Evolutionary conservation across 2,888 invertebrate genomes (phyloP).

Genomic region (Agrotis segetum): DNA sequence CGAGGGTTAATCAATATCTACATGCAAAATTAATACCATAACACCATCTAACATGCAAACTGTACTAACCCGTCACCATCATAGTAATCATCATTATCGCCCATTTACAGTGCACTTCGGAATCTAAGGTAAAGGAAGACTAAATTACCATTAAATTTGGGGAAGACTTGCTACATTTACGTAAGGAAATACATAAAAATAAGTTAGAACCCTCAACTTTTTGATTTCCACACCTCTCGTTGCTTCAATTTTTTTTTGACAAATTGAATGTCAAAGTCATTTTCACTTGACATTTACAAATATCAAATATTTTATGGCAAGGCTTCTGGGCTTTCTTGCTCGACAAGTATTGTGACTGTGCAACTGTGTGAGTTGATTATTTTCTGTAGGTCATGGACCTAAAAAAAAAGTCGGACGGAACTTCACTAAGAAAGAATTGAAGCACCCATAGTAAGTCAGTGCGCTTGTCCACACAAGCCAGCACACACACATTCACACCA

Average conservation of each 20-base stretch:
- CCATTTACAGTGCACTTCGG: conserved; percentile 75
- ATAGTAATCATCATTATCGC: conserved; percentile 86
- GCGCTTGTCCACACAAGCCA: too few relatives aligned
- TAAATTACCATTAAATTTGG: conserved; percentile 77
- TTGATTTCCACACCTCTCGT: conserved; percentile 52
- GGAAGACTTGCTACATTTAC: conserved; percentile 53
- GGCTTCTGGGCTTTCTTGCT: too few relatives aligned
- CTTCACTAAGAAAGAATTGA: too few relatives aligned
- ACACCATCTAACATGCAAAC: conserved; percentile 62
- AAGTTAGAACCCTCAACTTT: conserved; percentile 47
- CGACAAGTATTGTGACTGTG: too few relatives aligned
- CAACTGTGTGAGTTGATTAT: too few relatives aligned
- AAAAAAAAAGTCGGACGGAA: too few relatives aligned
- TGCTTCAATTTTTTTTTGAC: conserved; percentile 20
- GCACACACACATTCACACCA: too few relatives aligned
- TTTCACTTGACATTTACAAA: neutral
- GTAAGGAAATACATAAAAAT: conserved; percentile 49
- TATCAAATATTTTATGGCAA: too few relatives aligned
- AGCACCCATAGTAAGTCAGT: too few relatives aligned
- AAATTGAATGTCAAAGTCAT: conserved; percentile 45
- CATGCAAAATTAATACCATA: conserved; percentile 44
- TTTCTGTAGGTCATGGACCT: too few relatives aligned
- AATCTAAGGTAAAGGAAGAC: conserved; percentile 63
- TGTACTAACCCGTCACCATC: conserved; percentile 90
- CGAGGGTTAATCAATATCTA: conserved; percentile 37